Evolutionary conservation across 92 coral and sea anemone species (phyloP), one percentile per base, ranked within the genome.

Genomic region (Umimayanthus chanpuru): DNA sequence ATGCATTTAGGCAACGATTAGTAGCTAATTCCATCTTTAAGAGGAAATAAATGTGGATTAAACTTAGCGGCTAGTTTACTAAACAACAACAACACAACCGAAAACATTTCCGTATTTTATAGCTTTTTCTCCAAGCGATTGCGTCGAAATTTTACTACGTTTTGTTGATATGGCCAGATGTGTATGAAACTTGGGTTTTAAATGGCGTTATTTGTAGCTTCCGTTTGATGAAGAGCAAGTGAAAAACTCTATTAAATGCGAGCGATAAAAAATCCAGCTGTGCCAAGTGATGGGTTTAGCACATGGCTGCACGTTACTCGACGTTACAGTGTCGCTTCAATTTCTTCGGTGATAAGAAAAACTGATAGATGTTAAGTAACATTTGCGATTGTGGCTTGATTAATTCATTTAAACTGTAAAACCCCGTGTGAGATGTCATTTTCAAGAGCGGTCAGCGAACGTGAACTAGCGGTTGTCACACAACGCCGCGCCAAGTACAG

Each of bases 201-300:
- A 47, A 47, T 47, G 47, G 61, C 25, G 47, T 77, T 29, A 77
- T 9, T 79, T 29, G 44, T 30, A 79, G 39, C 28, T 77, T 41
- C 26, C 12, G 66, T 15, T n/a, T 14, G 23, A 28, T 26, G 25
- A 53, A 26, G 23, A 25, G 21, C 67, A 80, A n/a, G 71, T 39
- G 56, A 25, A 7, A 32, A 30, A 55, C 76, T 68, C 58, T 43
- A n/a, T n/a, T n/a, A 66, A 40, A 67, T 67, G 39, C 38, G 44
- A 21, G 64, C 58, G 61, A 82, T 82, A 30, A 82, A 68, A 43
- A 65, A 26, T 44, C 68, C 64, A 61, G 68, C 68, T 61, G 77
- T 39, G 72, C 6, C 25, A 82, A 49, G 40, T 68, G 73, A 82
- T 44, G 77, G 14, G 6, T 82, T 82, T 82, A 67, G 61, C 77